Conservation (phyloP, 2,888 invertebrate genomes). For the Bombylius discolor region DNA sequence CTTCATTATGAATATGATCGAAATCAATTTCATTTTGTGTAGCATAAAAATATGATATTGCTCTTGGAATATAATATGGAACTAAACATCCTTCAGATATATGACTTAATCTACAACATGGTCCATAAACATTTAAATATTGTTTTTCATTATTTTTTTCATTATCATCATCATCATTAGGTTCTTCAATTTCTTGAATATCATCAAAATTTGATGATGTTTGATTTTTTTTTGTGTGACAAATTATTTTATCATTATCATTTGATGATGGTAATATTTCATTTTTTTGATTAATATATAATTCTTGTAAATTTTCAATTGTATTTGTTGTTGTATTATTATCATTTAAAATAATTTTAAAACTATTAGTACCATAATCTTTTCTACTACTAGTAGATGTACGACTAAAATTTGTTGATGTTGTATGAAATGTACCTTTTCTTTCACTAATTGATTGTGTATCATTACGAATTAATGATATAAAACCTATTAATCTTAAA, state of each 20-base stretch:
- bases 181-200: conserved; percentile 9
- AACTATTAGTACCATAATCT: neutral
- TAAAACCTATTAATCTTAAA: conserved; percentile 45
- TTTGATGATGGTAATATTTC: neutral
- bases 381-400: conserved; percentile 13
- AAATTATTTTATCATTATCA: neutral
- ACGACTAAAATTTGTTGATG: conserved; percentile 22
- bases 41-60: neutral
- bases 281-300: neutral
- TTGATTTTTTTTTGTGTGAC: neutral
- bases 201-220: conserved; percentile 7
- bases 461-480: conserved; percentile 11
- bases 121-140: too few relatives aligned
- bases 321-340: neutral
- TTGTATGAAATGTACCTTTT: conserved; percentile 22
- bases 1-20: neutral
- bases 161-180: neutral
- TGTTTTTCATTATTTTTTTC: neutral
- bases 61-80: neutral
- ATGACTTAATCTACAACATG: neutral
- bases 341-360: neutral
- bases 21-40: neutral
- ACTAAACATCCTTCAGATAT: neutral
- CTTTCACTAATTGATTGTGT: conserved; percentile 14
- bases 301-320: neutral